Evolutionary conservation across 1,140 invertebrate genomes (phyloP).

Genomic region (Papilio xuthus): DNA sequence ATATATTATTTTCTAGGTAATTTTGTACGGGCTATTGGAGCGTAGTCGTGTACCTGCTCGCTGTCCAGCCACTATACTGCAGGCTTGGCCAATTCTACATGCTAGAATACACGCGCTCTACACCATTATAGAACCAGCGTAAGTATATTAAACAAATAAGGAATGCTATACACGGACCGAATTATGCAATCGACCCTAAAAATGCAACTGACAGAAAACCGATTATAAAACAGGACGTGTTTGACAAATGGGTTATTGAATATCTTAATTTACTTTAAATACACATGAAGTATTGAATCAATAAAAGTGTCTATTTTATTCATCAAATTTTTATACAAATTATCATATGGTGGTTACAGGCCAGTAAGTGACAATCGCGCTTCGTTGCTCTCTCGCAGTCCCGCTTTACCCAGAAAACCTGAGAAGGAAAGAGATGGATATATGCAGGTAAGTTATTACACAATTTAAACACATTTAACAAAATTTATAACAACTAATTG

Average conservation of each 20-base stretch:
- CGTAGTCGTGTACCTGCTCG: conserved; percentile 88
- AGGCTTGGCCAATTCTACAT: conserved; percentile 98
- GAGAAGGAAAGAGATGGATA: conserved; percentile 95
- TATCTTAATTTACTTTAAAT: too few relatives aligned
- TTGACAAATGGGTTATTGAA: too few relatives aligned
- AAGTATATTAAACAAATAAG: conserved; percentile 68
- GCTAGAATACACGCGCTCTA: conserved; percentile 94
- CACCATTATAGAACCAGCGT: conserved; percentile 97
- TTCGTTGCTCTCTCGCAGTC: conserved; percentile 91
- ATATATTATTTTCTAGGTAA: conserved; percentile 74
- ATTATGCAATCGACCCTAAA: too few relatives aligned
- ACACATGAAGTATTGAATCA: too few relatives aligned
- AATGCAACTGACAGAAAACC: too few relatives aligned
- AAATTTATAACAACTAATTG: too few relatives aligned
- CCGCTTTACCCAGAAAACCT: conserved; percentile 89
- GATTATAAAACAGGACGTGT: too few relatives aligned
- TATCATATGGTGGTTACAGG: conserved; percentile 79
- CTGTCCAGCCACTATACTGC: conserved; percentile 92
- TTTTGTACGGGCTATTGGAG: conserved; percentile 92
- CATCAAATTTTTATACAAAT: background rate
- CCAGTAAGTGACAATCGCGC: conserved; percentile 98
- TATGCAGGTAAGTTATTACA: conserved; percentile 80
- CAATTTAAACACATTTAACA: too few relatives aligned
- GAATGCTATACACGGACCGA: background rate
- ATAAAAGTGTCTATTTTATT: too few relatives aligned